Evolutionary conservation across 2,113 vertebrate species (phyloP), one percentile per base, ranked within the genome.

Genomic region (Phyllostomus discolor): DNA sequence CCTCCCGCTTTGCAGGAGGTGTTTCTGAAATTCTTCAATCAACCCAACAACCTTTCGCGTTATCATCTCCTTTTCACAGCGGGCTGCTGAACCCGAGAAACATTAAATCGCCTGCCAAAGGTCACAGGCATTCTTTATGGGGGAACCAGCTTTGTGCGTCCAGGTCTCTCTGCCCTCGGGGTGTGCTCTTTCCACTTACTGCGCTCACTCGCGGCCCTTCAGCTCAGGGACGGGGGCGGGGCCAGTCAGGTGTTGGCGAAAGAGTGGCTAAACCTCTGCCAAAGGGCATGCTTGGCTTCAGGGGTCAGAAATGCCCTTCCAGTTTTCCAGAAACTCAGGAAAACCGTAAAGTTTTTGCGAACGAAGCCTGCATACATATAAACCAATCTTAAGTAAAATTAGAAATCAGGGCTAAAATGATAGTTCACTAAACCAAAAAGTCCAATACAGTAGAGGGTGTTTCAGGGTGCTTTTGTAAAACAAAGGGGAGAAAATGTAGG

Each of bases 21-120:
- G 33, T 35, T 66, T 81, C 81, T 78, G 54, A 90, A 91, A n/a
- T 31, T 82, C 38, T 67, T 89, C 57, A 50, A 48, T 69, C 78
- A 90, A 10, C 22, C 10, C 52, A 59, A 70, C 43, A 84, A 33
- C 35, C 19, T 46, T 76, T 88, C 15, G 17, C 43, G n/a, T 83
- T 62, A 52, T 75, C 26, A 88, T 73, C 38, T 88, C 54, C 43
- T 88, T 72, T 91, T 72, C 62, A 26, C 50, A 59, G 17, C 59
- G 78, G 41, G 62, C 76, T 52, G 22, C 64, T 24, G 80, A 83
- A 59, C 70, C 54, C 28, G 24, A 83, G 52, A 83, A 93, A 82
- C 16, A 54, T 43, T 76, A 5, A 33, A 19, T 72, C 41, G 38
- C 24, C 54, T 69, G 69, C 46, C 69, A 75, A 81, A 89, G 64